Percentiles rank a stretch among this genome's conserved stretches.
These are phyloP conservation scores for Sicus ferrugineus DNA, from an alignment of 2,888 invertebrate genomes.

Conservation along the genomic window DNA sequence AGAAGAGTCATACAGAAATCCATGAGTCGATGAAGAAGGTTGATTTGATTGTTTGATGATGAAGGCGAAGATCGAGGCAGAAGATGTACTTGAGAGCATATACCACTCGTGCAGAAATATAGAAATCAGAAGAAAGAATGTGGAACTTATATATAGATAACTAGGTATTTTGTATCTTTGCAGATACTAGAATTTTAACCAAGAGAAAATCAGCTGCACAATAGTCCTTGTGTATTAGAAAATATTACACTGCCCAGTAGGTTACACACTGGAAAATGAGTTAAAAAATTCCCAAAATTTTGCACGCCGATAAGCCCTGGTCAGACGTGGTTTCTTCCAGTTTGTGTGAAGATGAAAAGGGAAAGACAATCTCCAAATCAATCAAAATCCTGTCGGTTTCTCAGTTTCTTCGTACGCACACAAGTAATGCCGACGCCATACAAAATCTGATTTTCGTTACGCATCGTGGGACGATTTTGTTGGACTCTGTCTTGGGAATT, in stretches of 20 bases:
- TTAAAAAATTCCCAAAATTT: no score
- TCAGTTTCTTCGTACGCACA: no score
- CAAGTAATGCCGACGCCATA: no score
- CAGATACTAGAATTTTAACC: conserved; percentile 16
- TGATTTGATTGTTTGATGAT: conserved; percentile 27
- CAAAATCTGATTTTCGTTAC: no score
- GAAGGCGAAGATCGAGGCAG: conserved; percentile 25
- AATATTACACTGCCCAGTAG: neutral
- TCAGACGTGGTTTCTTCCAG: no score
- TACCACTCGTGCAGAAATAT: no score
- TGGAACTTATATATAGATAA: conserved; percentile 12
- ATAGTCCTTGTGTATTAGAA: conserved; percentile 20
- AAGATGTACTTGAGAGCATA: conserved; percentile 10
- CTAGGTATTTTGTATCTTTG: conserved; percentile 27
- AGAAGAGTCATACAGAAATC: conserved; percentile 14
- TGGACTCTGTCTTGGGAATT: no score
- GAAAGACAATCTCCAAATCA: no score
- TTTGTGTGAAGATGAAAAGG: no score
- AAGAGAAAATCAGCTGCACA: neutral
- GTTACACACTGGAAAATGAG: neutral
- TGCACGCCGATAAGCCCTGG: no score
- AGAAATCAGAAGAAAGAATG: neutral
- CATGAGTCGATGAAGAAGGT: conserved; percentile 18
- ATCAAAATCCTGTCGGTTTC: no score
- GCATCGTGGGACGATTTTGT: no score